These are phyloP conservation scores for Elysia chlorotica DNA, from an alignment of 1,140 invertebrate genomes.

Conservation along the genomic window DNA sequence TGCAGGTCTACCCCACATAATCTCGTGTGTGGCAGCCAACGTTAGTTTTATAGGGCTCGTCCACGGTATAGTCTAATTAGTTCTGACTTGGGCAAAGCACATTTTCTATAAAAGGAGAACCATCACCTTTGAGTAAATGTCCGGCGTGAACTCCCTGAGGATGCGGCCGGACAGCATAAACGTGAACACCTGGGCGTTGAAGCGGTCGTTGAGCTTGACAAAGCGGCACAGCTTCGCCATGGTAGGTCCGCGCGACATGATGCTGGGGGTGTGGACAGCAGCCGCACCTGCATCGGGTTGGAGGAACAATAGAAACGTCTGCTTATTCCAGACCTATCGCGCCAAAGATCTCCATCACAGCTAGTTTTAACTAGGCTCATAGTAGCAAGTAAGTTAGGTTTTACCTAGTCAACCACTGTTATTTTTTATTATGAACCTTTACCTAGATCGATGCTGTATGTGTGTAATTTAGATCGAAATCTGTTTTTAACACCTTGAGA, in stretches of 20 bases:
- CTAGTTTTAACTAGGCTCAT: not conserved
- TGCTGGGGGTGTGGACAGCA: not conserved
- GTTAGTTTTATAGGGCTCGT: too few relatives aligned
- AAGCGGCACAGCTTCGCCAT: conserved; percentile 87
- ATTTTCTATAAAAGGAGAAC: too few relatives aligned
- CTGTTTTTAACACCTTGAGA: too few relatives aligned
- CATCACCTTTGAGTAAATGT: conserved; percentile 40
- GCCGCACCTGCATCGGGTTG: not conserved
- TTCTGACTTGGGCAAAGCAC: too few relatives aligned
- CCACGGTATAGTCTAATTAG: too few relatives aligned
- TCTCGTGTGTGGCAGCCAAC: too few relatives aligned
- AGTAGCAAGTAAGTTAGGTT: not conserved
- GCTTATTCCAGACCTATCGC: not conserved
- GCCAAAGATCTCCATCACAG: not conserved
- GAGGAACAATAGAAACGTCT: not conserved
- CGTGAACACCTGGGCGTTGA: conserved; percentile 76
- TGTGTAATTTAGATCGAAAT: too few relatives aligned
- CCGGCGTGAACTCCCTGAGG: conserved; percentile 44
- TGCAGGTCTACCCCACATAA: too few relatives aligned
- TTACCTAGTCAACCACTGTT: not conserved
- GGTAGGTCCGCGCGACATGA: not conserved
- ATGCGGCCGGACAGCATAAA: conserved; percentile 52
- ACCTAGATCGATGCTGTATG: too few relatives aligned
- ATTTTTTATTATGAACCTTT: not conserved
- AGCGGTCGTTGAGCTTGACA: conserved; percentile 81